A percentile compares a stretch with the other conserved stretches of the same genome.
phyloP scores from a whole-genome alignment of 2,797 vertebrate species.

The Eupleurogrammus muticus region DNA sequence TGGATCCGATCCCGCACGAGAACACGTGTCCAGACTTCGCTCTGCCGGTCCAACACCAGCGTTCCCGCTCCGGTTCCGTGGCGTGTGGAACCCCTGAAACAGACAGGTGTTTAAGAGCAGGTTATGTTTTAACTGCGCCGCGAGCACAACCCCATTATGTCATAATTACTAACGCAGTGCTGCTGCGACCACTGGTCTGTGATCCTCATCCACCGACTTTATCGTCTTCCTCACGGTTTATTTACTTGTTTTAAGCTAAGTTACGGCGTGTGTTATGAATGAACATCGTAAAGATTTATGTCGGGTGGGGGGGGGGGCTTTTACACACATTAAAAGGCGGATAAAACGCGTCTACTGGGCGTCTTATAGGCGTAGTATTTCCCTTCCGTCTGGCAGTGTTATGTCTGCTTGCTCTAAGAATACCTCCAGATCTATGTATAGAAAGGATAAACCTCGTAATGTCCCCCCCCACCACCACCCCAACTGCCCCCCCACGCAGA shows the following conservation, averaged over 20 bases:
- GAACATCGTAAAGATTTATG: conserved; percentile 41
- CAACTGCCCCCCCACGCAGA: conserved; percentile 28
- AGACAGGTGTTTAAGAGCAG: background rate
- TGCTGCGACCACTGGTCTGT: conserved; percentile 24
- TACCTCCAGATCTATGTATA: conserved; percentile 64
- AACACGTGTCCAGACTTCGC: background rate
- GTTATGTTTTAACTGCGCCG: conserved; percentile 1
- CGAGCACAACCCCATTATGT: conserved; percentile 29
- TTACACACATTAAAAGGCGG: conserved; percentile 37
- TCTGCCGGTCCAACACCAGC: background rate
- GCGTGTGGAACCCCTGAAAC: background rate
- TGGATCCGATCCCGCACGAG: too few relatives aligned
- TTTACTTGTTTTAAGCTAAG: conserved; percentile 23
- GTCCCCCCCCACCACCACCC: conserved; percentile 39
- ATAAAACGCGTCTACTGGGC: conserved; percentile 19
- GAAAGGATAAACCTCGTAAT: conserved; percentile 65
- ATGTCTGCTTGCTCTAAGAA: conserved; percentile 44
- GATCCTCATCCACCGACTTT: conserved; percentile 42
- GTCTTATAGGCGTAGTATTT: conserved; percentile 14
- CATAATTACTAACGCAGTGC: conserved; percentile 28
- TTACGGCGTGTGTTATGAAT: conserved; percentile 30
- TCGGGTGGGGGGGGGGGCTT: conserved; percentile 2
- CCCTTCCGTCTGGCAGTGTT: conserved; percentile 22
- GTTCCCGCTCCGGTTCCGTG: background rate
- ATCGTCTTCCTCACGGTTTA: conserved; percentile 24